Evolutionary conservation across 2,888 invertebrate genomes (phyloP), one percentile per base, ranked within the genome.

Genomic region (Muscina levida): DNA sequence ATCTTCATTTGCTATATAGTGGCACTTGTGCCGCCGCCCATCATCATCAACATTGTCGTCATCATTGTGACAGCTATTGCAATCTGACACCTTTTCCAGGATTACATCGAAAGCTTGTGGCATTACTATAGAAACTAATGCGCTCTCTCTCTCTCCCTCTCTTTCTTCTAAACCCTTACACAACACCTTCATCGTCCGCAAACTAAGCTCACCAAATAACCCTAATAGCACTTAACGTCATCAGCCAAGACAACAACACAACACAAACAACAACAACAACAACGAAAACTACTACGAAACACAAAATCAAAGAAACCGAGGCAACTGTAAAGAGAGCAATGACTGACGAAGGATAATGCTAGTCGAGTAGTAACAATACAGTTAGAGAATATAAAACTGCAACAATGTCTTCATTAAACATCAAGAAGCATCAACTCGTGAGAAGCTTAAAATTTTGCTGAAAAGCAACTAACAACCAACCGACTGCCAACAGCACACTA

Each of bases 331-430:
- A 71, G 72, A 81, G 77, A 81, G 77, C 77, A 81, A 76, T 79
- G 80, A 81, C 80, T 81, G 80, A 67, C 80, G 62, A 53, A 73
- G 76, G 76, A 77, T 77, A 74, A 24, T 62, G 31, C 3, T 8
- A 62, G 42, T 42, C 39, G 13, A 42, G 22, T 39, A 13, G 53
- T 53, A 53, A 53, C 22, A 53, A 24, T 22, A 57, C 39, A 11
- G n/a, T 19, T 31, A 31, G 15, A n/a, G n/a, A 57, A 31, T 11
- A 15, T 1, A 3, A 26, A 1, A 44, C 6, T 19, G n/a, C 62
- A 62, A 62, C 42, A 62, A 53, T 17, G 39, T 42, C 62, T 42
- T 42, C 39, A 62, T 62, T 19, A 62, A n/a, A 37, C 22, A 11
- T 22, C 37, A 8, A 59, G 13, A n/a, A 39, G 56, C 56, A 56